A percentile compares a stretch with the other conserved stretches of the same genome.
phyloP scores from a whole-genome alignment of 2,888 invertebrate species.

The Rhamphomyia laevipes region DNA sequence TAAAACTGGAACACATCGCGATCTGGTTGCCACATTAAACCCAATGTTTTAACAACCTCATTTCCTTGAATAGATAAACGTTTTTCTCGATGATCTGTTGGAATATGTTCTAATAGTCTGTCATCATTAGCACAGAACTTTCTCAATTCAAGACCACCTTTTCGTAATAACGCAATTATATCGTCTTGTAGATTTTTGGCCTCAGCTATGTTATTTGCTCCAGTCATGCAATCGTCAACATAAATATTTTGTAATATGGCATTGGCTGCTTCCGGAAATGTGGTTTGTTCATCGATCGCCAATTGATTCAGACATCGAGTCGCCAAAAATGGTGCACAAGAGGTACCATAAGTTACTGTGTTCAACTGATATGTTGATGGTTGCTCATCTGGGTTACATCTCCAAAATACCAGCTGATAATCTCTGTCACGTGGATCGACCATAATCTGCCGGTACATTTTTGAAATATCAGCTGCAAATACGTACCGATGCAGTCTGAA shows the following conservation, averaged over 20 bases:
- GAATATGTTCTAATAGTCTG: slow-evolving; percentile 5
- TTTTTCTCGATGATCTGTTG: slow-evolving; percentile 6
- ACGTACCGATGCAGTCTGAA: slow-evolving; percentile 7
- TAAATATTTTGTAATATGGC: slow-evolving; percentile 12
- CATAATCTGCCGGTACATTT: slow-evolving; percentile 11
- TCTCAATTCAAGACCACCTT: slow-evolving; percentile 9
- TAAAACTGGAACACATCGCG: slow-evolving; percentile 3
- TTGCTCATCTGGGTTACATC: background rate
- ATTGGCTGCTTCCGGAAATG: slow-evolving; percentile 12
- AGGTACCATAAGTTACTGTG: slow-evolving; percentile 12
- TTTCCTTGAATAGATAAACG: background rate
- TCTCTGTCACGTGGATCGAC: slow-evolving; percentile 7
- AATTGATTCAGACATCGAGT: slow-evolving; percentile 13
- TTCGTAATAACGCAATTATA: slow-evolving; percentile 6
- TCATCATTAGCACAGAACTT: slow-evolving; percentile 14
- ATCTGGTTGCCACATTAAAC: slow-evolving; percentile 8
- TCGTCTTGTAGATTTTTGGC: slow-evolving; percentile 10
- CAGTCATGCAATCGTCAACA: slow-evolving; percentile 16
- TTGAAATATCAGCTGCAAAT: slow-evolving; percentile 13
- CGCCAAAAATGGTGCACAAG: slow-evolving; percentile 17
- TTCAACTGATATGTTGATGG: background rate
- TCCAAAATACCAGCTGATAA: slow-evolving; percentile 13
- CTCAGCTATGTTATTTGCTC: slow-evolving; percentile 9
- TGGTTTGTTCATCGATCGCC: slow-evolving; percentile 6
- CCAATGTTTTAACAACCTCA: slow-evolving; percentile 8